phyloP scores from a whole-genome alignment of 2,113 vertebrate species.

The Helogale parvula region DNA sequence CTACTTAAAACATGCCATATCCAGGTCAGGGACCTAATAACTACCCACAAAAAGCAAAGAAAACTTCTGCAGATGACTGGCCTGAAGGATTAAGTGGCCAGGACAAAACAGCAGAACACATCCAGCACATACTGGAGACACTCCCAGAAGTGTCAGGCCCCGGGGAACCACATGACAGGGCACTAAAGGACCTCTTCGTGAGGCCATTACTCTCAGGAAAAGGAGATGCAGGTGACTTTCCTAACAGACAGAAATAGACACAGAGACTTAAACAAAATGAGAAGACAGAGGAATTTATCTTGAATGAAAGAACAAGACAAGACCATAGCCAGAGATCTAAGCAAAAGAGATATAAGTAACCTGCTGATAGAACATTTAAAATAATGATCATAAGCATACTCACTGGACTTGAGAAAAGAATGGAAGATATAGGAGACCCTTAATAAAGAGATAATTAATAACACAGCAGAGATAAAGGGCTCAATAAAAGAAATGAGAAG shows the following conservation, averaged over 20 bases:
- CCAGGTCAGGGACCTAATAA: neutral
- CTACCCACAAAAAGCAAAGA: neutral
- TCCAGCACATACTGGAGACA: neutral
- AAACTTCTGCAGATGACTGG: neutral
- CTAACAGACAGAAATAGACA: neutral
- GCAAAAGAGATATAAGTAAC: neutral
- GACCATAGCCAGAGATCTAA: neutral
- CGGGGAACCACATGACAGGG: neutral
- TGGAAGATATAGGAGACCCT: neutral
- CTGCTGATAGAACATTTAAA: neutral
- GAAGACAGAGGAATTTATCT: neutral
- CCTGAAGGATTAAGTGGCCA: neutral
- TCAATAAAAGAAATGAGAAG: neutral
- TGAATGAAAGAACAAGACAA: neutral
- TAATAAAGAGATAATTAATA: neutral
- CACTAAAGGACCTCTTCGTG: neutral
- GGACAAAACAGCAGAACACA: neutral
- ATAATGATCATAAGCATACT: neutral
- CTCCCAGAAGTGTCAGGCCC: neutral
- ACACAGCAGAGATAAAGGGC: neutral
- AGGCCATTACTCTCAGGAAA: neutral
- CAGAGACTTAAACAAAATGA: neutral
- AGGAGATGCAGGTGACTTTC: neutral
- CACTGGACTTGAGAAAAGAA: neutral
- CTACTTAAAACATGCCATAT: neutral